Conservation (phyloP, 2,888 invertebrate species). For the Stenotaenia linearis region DNA sequence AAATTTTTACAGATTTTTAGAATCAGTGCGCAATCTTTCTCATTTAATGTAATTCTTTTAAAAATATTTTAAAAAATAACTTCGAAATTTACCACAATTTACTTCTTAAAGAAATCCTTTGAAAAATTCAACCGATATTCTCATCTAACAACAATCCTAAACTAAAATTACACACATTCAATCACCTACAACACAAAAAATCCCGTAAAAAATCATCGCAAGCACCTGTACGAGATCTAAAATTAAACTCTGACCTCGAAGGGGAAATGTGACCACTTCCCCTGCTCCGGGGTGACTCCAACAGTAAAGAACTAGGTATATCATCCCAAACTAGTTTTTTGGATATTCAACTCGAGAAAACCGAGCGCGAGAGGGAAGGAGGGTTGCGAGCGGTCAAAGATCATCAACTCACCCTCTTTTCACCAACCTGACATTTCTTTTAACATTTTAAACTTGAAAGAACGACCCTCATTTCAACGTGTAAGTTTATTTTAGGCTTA, state of each 20-base stretch:
- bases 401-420: not conserved
- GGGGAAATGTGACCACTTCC: not conserved
- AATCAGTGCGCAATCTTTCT: too few species aligned
- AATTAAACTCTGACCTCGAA: not conserved
- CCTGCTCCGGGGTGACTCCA: not conserved
- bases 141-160: too few species aligned
- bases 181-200: too few species aligned
- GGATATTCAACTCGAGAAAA: not conserved
- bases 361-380: not conserved
- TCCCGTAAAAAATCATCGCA: too few species aligned
- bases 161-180: too few species aligned
- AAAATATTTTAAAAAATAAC: too few species aligned
- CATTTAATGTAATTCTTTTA: too few species aligned
- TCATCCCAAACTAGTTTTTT: not conserved
- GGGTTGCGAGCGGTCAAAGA: not conserved
- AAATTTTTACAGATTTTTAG: too few species aligned
- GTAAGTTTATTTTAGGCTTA: not conserved
- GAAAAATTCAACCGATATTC: too few species aligned
- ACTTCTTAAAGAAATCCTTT: too few species aligned
- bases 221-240: not conserved
- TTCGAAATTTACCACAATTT: too few species aligned
- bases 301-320: not conserved
- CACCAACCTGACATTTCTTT: not conserved
- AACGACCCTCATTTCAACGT: too few species aligned
- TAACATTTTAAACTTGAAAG: not conserved